phyloP scores from a whole-genome alignment of 2,113 vertebrate species.

The Cariama cristata region DNA sequence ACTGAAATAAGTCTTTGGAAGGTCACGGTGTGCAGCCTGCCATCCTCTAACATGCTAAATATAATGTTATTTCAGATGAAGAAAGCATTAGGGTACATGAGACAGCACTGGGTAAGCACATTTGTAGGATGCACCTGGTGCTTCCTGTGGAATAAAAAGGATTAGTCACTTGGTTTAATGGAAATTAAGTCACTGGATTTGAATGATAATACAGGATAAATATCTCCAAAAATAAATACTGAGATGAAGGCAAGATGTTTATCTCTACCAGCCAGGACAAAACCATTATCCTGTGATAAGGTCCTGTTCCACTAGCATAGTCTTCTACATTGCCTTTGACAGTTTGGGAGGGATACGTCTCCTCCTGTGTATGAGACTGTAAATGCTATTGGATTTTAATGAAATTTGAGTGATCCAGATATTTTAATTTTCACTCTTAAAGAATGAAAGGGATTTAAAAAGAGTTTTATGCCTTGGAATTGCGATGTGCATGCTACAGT shows the following conservation, averaged over 20 bases:
- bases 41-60: neutral
- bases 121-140: conserved; percentile 59
- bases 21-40: neutral
- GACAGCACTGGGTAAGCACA: neutral
- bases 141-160: conserved; percentile 56
- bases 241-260: conserved; percentile 57
- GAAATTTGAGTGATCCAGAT: neutral
- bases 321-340: neutral
- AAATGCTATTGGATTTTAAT: neutral
- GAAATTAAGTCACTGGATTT: conserved; percentile 73
- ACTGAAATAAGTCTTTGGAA: neutral
- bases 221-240: conserved; percentile 70
- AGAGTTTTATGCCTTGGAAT: neutral
- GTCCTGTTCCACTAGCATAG: neutral
- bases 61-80: conserved; percentile 21
- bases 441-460: neutral
- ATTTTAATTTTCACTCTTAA: neutral
- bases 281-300: neutral
- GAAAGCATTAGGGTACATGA: neutral
- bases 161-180: conserved; percentile 65
- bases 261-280: conserved; percentile 23
- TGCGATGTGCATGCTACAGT: neutral
- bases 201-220: conserved; percentile 69
- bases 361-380: neutral
- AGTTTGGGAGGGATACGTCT: neutral